These are phyloP conservation scores for Sturnus vulgaris DNA, from an alignment of 2,113 vertebrate species.

Conservation along the genomic window DNA sequence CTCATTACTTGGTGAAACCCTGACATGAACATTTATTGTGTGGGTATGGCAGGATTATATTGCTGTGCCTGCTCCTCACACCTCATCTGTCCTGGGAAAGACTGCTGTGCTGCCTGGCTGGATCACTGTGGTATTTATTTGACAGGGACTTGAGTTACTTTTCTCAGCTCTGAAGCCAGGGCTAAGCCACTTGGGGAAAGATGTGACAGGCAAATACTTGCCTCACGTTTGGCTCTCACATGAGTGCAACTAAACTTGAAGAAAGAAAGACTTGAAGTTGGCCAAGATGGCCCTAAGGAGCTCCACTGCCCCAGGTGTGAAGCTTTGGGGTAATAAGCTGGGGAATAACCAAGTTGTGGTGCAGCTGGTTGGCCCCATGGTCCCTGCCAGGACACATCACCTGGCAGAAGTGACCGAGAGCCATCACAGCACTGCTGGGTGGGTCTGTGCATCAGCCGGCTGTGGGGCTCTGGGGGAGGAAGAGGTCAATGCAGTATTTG, in stretches of 20 bases:
- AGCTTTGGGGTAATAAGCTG: neutral
- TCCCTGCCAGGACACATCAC: neutral
- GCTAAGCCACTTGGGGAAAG: neutral
- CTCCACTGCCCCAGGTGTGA: accelerated
- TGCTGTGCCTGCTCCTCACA: neutral
- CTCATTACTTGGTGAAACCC: neutral
- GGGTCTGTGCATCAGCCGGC: neutral
- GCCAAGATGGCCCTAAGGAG: neutral
- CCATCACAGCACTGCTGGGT: neutral
- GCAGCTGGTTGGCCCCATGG: neutral
- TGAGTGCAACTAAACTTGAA: neutral
- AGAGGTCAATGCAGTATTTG: neutral
- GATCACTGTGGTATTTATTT: neutral
- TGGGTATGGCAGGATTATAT: neutral
- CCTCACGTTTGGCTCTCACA: accelerated
- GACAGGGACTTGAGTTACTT: neutral
- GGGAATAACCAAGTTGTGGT: neutral
- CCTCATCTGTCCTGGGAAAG: neutral
- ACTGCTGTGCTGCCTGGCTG: neutral
- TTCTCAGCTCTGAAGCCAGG: neutral
- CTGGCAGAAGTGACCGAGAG: neutral
- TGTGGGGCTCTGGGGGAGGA: neutral
- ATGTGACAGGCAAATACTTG: neutral
- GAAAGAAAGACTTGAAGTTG: neutral
- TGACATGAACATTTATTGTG: neutral